Base-by-base conservation (phyloP, 2,888 invertebrate species). In the Agonopterix alstromeriana region DNA sequence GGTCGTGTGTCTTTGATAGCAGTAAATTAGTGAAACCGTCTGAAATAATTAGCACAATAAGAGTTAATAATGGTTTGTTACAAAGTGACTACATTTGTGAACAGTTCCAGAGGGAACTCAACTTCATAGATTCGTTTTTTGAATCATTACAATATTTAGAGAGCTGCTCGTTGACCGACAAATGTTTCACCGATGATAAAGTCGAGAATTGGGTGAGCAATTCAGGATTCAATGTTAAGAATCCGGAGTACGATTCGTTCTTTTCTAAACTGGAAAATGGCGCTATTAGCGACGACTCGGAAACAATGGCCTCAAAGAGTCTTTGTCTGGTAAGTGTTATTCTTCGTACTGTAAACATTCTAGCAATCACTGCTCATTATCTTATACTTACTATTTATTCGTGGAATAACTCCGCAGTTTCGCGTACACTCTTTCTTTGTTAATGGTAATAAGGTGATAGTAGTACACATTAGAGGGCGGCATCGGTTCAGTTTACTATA, bases 261-360 rank as follows among this genome's bases (percentile, higher is more conserved):
- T 61, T 84, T 53, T 69, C 82, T 17, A 82, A 77, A 55, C 71
- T 82, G 47, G 82, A 82, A 66, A 76, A 79, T 71, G 77, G 70
- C 59, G 60, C 69, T 48, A 70, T 66, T 65, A 65, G 69, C 58
- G 77, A 78, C 48, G 77, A 82, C 60, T 65, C 68, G 17, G 78
- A 85, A 77, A 86, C 86, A 83, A 86, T 83, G 77, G 82, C 84
- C 51, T 82, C 88, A 53, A 83, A 85, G 75, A 86, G 83, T 77
- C 84, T 88, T 79, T 86, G 83, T 80, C 73, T 86, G 82, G 87
- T 88, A 59, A 83, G 82, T 85, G 77, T 77, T 80, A 67, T 75
- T 74, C 69, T 73, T 77, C 67, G 55, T 61, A 65, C 60, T 74
- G 75, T 83, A 82, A 84, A 85, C 79, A 81, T 68, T 70, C 64